Conservation (phyloP, 2,113 vertebrate species). For the Willisornis vidua region DNA sequence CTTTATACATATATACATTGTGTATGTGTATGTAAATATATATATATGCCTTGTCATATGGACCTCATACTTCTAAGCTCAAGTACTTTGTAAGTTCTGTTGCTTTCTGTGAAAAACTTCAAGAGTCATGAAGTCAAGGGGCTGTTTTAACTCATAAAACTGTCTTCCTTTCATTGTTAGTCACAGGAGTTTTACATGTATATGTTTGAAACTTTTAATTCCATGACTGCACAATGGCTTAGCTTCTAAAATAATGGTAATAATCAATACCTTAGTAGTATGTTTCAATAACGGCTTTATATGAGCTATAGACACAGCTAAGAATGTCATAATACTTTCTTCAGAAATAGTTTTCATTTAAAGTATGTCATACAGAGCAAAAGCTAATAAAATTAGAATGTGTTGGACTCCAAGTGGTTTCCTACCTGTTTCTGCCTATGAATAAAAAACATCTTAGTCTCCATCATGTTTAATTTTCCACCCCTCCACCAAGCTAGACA, state of each 20-base stretch:
- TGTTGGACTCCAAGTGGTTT: neutral
- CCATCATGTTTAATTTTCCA: neutral
- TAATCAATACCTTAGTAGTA: neutral
- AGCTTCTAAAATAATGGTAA: neutral
- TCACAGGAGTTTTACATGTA: neutral
- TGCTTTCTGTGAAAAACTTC: neutral
- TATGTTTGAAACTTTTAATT: neutral
- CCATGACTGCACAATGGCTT: neutral
- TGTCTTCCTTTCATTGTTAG: neutral
- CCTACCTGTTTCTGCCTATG: neutral
- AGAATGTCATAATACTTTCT: neutral
- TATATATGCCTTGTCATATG: neutral
- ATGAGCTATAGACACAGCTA: neutral
- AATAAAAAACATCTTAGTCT: neutral
- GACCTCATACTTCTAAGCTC: neutral
- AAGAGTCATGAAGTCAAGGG: neutral
- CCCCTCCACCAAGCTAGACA: neutral
- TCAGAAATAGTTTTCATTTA: slow-evolving; percentile 13
- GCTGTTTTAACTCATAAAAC: neutral
- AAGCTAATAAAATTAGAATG: slow-evolving; percentile 15
- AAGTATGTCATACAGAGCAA: neutral
- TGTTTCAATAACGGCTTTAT: neutral
- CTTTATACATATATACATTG: neutral
- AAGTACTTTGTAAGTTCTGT: neutral
- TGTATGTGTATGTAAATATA: neutral